Conservation (phyloP, 2,113 vertebrate species). For the Epinephelus cyanopodus region DNA sequence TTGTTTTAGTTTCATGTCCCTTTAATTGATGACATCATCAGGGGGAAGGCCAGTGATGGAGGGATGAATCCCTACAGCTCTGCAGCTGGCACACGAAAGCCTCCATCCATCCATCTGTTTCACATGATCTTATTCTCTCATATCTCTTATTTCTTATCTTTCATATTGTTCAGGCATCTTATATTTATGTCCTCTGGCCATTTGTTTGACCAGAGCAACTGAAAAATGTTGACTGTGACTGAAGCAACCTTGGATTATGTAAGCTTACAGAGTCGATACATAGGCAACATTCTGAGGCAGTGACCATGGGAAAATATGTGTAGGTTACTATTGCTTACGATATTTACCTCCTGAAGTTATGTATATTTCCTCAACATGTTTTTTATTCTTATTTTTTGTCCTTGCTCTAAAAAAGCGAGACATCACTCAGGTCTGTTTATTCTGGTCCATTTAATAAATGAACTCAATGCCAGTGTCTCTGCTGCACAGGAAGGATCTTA, state of each 20-base stretch:
- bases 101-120: conserved; percentile 43
- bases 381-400: conserved; percentile 2
- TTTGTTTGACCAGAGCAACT: not conserved
- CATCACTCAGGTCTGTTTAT: conserved; percentile 28
- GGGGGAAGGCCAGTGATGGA: conserved; percentile 58
- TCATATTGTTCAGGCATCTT: not conserved
- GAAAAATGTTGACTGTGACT: conserved; percentile 9
- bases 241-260: conserved; percentile 41
- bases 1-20: conserved; percentile 63
- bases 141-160: conserved; percentile 25
- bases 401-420: not conserved
- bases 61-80: conserved; percentile 61
- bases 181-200: not conserved
- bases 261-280: not conserved
- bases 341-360: not conserved
- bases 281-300: not conserved
- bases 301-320: not conserved
- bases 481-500: conserved; percentile 20
- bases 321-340: not conserved
- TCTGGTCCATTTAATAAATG: conserved; percentile 10
- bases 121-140: no score
- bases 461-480: conserved; percentile 13
- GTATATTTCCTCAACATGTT: not conserved
- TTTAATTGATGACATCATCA: conserved; percentile 79
- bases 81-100: conserved; percentile 64